phyloP scores from a whole-genome alignment of 2,888 invertebrate species.

The Drepana falcataria region DNA sequence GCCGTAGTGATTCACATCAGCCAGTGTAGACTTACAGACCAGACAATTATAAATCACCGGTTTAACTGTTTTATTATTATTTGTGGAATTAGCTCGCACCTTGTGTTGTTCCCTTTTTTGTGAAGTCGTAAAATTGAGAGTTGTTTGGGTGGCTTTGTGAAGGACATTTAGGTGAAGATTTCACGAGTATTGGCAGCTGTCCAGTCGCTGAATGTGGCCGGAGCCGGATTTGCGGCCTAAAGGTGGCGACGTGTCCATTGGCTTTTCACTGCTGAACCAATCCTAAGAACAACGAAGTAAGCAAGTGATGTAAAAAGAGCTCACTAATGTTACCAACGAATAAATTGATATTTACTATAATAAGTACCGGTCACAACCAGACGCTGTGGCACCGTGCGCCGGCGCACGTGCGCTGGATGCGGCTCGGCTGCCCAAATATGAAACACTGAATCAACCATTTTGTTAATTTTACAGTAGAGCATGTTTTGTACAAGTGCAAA shows the following conservation, averaged over 20 bases:
- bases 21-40: conserved; percentile 24
- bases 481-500: too few relatives aligned
- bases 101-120: conserved; percentile 39
- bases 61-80: conserved; percentile 43
- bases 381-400: conserved; percentile 32
- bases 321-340: conserved; percentile 1
- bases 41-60: conserved; percentile 38
- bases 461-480: too few relatives aligned
- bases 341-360: conserved; percentile 1
- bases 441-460: too few relatives aligned
- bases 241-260: background rate
- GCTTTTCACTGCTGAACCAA: background rate
- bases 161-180: conserved; percentile 23
- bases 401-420: conserved; percentile 19
- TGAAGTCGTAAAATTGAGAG: conserved; percentile 42
- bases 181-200: conserved; percentile 32
- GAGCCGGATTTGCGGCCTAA: too few relatives aligned
- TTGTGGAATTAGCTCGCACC: conserved; percentile 23
- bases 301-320: background rate
- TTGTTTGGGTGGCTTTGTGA: conserved; percentile 45
- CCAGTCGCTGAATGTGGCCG: conserved; percentile 20
- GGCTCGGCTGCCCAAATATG: too few relatives aligned
- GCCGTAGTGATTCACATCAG: background rate
- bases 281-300: background rate
- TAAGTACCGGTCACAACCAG: conserved; percentile 16